Evolutionary conservation across 2,797 vertebrate species (phyloP), one percentile per base, ranked within the genome.

Genomic region (Hoplostethus mediterraneus): DNA sequence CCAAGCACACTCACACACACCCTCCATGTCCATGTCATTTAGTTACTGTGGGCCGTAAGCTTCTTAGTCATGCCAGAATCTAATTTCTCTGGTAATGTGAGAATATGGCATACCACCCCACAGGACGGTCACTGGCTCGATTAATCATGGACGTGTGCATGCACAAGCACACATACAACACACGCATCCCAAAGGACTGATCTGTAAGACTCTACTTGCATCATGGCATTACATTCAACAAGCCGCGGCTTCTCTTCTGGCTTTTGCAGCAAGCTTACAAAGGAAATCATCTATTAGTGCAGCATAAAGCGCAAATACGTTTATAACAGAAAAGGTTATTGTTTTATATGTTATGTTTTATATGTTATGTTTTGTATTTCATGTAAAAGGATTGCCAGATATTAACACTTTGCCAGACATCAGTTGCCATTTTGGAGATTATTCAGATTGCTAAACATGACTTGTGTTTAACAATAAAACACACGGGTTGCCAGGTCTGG

Each of bases 81-180:
- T 84, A 58, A 89, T 91, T 77, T 90, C 61, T 80, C 57, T 65
- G 55, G 51, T 74, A 63, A 86, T 81, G 74, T 87, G 81, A 84
- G 57, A 87, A 77, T 81, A 64, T 75, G 75, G 70, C 71, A 73
- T 51, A 14, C 56, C 45, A 33, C 47, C 62, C 75, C 71, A 88
- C 68, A 53, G 60, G 65, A 84, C 36, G 30, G 51, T 78, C 54
- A 54, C 71, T 33, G 4, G 33, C 33, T 76, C 76, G 76, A 87
- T 84, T 85, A 80, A 86, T 85, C 79, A 61, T 71, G 80, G 21
- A 2, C 16, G 10, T 56, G 57, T 45, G 30, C 48, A 75, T 67
- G 70, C 33, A 45, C 68, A 81, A 47, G 52, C 44, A 64, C 36
- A 28, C 36, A 66, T 25, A 53, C 59, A 31, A 63, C 30, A 59